Evolutionary conservation across 2,113 vertebrate genomes (phyloP), one percentile per base, ranked within the genome.

Genomic region (Lophius piscatorius): DNA sequence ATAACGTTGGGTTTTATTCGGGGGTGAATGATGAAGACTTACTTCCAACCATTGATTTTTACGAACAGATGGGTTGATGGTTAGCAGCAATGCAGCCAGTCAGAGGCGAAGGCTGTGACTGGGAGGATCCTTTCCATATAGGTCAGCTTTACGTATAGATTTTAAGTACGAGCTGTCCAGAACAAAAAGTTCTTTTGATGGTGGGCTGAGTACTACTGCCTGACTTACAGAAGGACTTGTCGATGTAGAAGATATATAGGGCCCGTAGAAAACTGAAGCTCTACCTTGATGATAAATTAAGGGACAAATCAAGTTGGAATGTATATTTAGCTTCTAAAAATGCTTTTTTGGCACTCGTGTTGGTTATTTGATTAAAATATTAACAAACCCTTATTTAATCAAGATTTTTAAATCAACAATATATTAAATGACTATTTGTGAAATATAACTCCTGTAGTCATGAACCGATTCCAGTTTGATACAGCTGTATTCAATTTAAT

Each of bases 31-130:
- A 89, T 89, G 74, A n/a, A n/a, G 76, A 76, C 80, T 70, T 80
- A 73, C 79, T 84, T 89, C 88, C 82, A 87, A 84, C 86, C 83
- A 84, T 81, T 76, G 33, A 56, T 63, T 71, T 66, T 45, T 69
- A 59, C 59, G 80, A 84, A 83, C 79, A 75, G 59, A 86, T 76
- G 72, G 72, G 68, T 60, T 52, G 40, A 77, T 80, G 71, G 63
- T 82, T 74, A 76, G 35, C 59, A 70, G 59, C 28, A 71, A 64
- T 50, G 74, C 65, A 50, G 51, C 24, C 40, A 82, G 59, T 68
- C 65, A 49, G 41, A 62, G 42, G n/a, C 31, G 58, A 66, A 65
- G 50, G 17, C 65, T 44, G 4, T n/a, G 39, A 77, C 59, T 40
- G 66, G 73, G 47, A 55, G 2, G 17, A 33, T 60, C n/a, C 13